A percentile compares a stretch with the other conserved stretches of the same genome.
Conservation (phyloP, 2,113 vertebrate genomes). For the Ceyx margarethae region DNA sequence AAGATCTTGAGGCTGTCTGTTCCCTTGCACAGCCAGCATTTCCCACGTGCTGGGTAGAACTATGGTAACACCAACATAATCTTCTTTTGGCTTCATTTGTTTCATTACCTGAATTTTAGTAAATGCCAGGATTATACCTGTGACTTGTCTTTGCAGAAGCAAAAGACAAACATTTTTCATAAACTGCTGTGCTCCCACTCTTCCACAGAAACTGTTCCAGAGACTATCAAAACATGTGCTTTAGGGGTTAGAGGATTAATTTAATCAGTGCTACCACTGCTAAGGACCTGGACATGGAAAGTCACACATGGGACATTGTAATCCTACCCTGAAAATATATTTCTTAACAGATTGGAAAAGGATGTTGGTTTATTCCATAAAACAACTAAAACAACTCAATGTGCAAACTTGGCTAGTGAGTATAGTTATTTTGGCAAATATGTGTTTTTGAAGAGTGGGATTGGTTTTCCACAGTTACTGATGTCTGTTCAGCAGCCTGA, state of each 20-base stretch:
- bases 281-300: background rate
- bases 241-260: background rate
- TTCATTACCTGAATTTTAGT: background rate
- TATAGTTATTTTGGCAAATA: background rate
- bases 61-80: background rate
- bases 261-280: background rate
- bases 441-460: background rate
- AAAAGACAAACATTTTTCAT: background rate
- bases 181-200: background rate
- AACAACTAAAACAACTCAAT: background rate
- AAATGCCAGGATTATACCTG: background rate
- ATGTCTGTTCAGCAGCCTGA: background rate
- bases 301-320: background rate
- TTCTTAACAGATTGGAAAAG: background rate
- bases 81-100: background rate
- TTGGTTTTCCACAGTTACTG: background rate
- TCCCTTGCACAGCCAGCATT: background rate
- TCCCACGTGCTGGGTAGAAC: background rate
- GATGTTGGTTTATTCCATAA: background rate
- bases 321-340: background rate
- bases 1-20: background rate
- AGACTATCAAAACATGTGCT: background rate
- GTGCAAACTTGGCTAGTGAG: background rate
- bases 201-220: background rate
- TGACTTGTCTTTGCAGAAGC: background rate